Base-by-base conservation (phyloP, 2,888 invertebrate species). In the Chrysolina americana region DNA sequence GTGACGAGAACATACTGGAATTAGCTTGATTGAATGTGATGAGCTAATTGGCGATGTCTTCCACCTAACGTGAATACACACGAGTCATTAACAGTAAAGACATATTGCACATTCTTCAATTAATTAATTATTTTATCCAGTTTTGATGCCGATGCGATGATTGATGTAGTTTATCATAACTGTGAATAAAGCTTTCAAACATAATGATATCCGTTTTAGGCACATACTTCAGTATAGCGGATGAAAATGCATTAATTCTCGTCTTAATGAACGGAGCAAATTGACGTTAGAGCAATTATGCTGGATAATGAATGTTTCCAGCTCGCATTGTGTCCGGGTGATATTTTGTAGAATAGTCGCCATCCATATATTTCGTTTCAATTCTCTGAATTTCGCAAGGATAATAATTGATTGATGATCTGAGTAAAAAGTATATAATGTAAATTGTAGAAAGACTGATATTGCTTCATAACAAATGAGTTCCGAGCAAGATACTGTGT, bases 1-100 rank as follows among this genome's bases (percentile, higher is more conserved):
- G 53, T 53, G 23, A 53, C 53, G 53, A 53, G 19, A 53, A 53
- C 53, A 23, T 53, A 21, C 21, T 53, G 9, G 48, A 9, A 53
- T 53, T 21, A 11, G 4, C 53, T 53, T 21, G 10, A 21, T 21
- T 13, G 13, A 11, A 13, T 23, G 13, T 53, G 21, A 53, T 21
- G 11, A 5, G 53, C 53, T 53, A 53, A 53, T 53, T 53, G 53
- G 53, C 19, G 11, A 15, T 44, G 44, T 44, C 44, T 44, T 19
- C 53, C 21, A 53, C 19, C 9, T 21, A 53, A 53, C 4, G 11
- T 11, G 53, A 53, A 53, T 53, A 53, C 48, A 13, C 13, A 50
- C 53, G 23, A 53, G 21, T 13, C 36, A 8, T 23, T 13, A 53
- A 23, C 13, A 53, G 53, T 53, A 1, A 53, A 21, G 19, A 53